Base-by-base conservation (phyloP, 2,888 invertebrate species). In the Caenorhabditis afra region DNA sequence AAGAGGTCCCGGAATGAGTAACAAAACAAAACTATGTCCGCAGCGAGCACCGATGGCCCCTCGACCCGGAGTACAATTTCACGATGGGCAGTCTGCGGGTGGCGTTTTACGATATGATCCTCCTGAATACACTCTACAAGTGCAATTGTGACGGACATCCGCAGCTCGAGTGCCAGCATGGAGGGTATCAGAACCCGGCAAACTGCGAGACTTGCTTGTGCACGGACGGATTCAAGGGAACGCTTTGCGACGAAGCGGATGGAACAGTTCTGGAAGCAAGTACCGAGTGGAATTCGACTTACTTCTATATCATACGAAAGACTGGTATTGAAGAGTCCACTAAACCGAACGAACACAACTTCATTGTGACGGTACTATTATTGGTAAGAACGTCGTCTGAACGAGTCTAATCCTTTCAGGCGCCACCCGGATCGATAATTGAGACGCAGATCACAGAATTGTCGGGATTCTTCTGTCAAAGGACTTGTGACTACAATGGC, bases 201-300 rank as follows among this genome's bases (percentile, higher is more conserved):
- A 52, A 58, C 3, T 74, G 73, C 22, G 45, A 58, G 11, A 20
- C 37, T 7, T 74, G 73, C 22, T 20, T 59, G 5, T 92, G 92
- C 83, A 91, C 91, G 3, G 84, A 88, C 7, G 92, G 91, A 12
- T 92, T 91, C 84, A 85, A 87, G 7, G 92, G 92, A 66, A 85
- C 91, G 39, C 86, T 91, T 70, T 92, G 92, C 86, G 91, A 90
- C 84, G 86, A 84, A 91, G 91, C 84, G 85, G 90, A 76, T 0
- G 65, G 65, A 12, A 3, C 0, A 18, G 47, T 55, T 12, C 3
- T 55, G 0, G 14, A n/a, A 0, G 70, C 70, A 0, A 5, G 20
- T 0, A 55, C 45, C 5, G 70, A 70, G 18, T 70, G 70, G 70
- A 8, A 53, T 1, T 3, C 3, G 0, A 0, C 1, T 11, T 3